phyloP scores from a whole-genome alignment of 2,113 vertebrate species.

The Amphiprion percula region DNA sequence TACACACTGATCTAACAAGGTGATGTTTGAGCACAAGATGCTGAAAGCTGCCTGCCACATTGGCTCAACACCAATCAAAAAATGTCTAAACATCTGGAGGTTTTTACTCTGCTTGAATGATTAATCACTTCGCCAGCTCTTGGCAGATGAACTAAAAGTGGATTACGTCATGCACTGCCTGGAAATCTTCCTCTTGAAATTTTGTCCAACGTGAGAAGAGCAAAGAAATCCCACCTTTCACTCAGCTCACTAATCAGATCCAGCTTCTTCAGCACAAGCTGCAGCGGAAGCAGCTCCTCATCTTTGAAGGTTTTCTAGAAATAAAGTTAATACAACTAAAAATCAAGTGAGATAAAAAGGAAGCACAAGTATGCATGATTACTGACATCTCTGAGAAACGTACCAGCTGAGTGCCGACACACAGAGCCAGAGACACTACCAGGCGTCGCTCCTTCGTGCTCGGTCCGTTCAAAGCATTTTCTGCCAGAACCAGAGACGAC shows the following conservation, averaged over 20 bases:
- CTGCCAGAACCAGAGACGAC: constrained; percentile 94
- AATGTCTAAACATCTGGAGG: background rate
- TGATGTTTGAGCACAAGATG: background rate
- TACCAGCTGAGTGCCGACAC: constrained; percentile 98
- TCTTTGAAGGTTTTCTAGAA: constrained; percentile 97
- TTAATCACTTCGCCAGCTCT: background rate
- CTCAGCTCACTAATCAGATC: constrained; percentile 96
- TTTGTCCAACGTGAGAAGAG: background rate
- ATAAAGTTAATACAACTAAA: background rate
- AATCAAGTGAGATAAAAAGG: background rate
- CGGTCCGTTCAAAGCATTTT: constrained; percentile 95
- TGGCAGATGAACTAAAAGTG: background rate
- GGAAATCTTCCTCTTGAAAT: background rate
- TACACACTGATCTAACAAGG: background rate
- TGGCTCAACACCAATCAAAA: background rate
- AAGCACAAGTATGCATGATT: background rate
- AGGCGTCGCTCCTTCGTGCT: constrained; percentile 95
- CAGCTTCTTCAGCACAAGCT: constrained; percentile 95
- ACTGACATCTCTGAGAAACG: constrained; percentile 8
- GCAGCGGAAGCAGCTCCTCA: constrained; percentile 93
- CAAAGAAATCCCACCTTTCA: constrained; percentile 82
- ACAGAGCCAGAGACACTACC: constrained; percentile 92
- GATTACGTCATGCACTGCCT: background rate
- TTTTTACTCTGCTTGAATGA: background rate
- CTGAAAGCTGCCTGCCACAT: background rate